Evolutionary conservation across 2,797 vertebrate species (phyloP).

Genomic region (Xenopus petersii): DNA sequence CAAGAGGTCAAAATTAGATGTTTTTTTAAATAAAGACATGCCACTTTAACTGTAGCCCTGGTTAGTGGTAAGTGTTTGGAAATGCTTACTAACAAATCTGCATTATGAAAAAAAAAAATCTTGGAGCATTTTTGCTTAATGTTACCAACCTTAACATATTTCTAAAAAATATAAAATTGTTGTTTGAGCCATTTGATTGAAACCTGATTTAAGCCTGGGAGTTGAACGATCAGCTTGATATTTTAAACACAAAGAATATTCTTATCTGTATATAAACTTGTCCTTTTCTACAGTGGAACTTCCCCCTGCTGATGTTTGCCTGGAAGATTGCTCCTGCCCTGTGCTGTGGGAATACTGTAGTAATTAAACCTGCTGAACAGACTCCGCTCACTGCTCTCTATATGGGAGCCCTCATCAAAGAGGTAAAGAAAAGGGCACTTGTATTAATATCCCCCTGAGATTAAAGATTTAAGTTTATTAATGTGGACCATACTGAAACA

Average conservation of each 20-base stretch:
- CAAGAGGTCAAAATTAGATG: too few species aligned
- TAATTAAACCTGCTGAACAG: conserved; percentile 97
- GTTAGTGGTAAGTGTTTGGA: too few species aligned
- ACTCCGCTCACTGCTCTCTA: conserved; percentile 94
- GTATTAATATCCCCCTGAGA: background rate
- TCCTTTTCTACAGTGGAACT: conserved; percentile 88
- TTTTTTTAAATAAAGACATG: too few species aligned
- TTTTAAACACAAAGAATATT: conserved; percentile 59
- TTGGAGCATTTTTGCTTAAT: too few species aligned
- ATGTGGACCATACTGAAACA: conserved; percentile 60
- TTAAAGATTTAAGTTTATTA: background rate
- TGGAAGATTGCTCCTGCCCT: conserved; percentile 97
- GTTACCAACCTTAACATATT: too few species aligned
- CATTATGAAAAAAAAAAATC: too few species aligned
- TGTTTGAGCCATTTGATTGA: background rate
- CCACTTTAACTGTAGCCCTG: too few species aligned
- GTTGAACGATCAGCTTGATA: conserved; percentile 60
- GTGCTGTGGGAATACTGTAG: conserved; percentile 93
- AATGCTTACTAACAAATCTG: too few species aligned
- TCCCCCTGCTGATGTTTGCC: conserved; percentile 96
- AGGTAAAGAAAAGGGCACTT: conserved; percentile 68
- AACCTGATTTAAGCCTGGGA: conserved; percentile 53
- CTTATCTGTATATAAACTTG: conserved; percentile 58
- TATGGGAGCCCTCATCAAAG: conserved; percentile 91
- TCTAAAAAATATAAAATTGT: too few species aligned